Conservation (phyloP, 2,888 invertebrate genomes). For the Eupithecia dodoneata region DNA sequence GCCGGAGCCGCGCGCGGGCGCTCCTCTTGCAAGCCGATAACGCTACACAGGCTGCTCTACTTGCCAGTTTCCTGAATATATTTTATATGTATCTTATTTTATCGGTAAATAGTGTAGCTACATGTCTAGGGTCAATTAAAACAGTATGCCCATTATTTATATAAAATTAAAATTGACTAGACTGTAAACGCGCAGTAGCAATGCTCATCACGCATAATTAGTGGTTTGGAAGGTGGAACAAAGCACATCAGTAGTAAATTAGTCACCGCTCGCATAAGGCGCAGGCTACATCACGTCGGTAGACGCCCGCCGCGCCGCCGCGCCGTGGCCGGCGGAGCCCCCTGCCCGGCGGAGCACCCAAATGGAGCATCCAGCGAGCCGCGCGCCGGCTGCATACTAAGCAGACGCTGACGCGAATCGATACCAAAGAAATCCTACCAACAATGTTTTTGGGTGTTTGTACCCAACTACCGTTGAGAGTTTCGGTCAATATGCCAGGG, state of each 20-base stretch:
- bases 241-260: slow-evolving; percentile 10
- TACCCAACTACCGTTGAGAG: slow-evolving; percentile 28
- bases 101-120: not conserved
- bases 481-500: slow-evolving; percentile 18
- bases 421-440: slow-evolving; percentile 62
- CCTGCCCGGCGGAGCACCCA: slow-evolving; percentile 47
- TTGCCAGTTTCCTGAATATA: slow-evolving; percentile 29
- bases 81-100: not conserved
- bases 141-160: not conserved
- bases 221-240: slow-evolving; percentile 15
- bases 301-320: not conserved
- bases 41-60: slow-evolving; percentile 61
- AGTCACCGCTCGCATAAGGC: slow-evolving; percentile 25
- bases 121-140: not conserved
- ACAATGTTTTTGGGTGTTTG: slow-evolving; percentile 61
- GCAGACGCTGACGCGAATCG: slow-evolving; percentile 54
- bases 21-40: slow-evolving; percentile 62
- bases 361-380: slow-evolving; percentile 69
- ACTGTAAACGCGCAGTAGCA: not conserved
- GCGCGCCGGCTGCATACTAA: slow-evolving; percentile 63
- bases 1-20: slow-evolving; percentile 71
- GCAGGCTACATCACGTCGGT: slow-evolving; percentile 59
- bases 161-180: not conserved
- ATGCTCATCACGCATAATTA: not conserved
- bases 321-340: not conserved